Percentiles rank a stretch among this genome's conserved stretches.
Conservation (phyloP, 2,797 vertebrate genomes). For the Tragopan temminckii region DNA sequence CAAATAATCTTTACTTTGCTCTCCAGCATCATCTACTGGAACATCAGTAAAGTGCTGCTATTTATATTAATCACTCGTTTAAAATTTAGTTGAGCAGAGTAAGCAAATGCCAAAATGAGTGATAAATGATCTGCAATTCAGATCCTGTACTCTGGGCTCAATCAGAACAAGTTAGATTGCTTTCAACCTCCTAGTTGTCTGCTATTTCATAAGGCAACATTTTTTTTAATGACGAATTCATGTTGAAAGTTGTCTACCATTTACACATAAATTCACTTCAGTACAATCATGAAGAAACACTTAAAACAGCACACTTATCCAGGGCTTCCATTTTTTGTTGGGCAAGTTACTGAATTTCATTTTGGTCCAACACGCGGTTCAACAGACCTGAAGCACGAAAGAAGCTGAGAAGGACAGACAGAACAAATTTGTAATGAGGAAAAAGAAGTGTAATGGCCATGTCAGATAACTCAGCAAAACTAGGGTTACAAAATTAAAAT, state of each 20-base stretch:
- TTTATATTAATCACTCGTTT: slow-evolving; percentile 82
- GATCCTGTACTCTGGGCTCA: slow-evolving; percentile 6
- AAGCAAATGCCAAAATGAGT: slow-evolving; percentile 69
- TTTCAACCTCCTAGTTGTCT: background rate
- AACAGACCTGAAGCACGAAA: background rate
- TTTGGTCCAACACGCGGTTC: background rate
- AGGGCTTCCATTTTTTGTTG: background rate
- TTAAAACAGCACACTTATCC: slow-evolving; percentile 6
- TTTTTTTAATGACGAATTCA: background rate
- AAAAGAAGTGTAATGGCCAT: background rate
- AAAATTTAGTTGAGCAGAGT: slow-evolving; percentile 71
- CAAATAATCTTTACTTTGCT: slow-evolving; percentile 84
- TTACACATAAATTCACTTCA: background rate
- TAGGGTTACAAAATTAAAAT: background rate
- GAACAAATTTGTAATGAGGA: background rate
- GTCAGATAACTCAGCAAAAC: background rate
- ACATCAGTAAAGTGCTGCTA: slow-evolving; percentile 83
- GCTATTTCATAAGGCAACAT: background rate
- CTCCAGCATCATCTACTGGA: slow-evolving; percentile 90
- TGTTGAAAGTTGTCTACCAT: background rate
- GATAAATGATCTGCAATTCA: background rate
- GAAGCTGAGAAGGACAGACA: background rate
- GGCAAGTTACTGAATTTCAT: background rate
- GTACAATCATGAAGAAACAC: background rate
- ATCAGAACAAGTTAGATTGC: background rate